Evolutionary conservation across 1,140 invertebrate species (phyloP).

Genomic region (Euschistus heros): DNA sequence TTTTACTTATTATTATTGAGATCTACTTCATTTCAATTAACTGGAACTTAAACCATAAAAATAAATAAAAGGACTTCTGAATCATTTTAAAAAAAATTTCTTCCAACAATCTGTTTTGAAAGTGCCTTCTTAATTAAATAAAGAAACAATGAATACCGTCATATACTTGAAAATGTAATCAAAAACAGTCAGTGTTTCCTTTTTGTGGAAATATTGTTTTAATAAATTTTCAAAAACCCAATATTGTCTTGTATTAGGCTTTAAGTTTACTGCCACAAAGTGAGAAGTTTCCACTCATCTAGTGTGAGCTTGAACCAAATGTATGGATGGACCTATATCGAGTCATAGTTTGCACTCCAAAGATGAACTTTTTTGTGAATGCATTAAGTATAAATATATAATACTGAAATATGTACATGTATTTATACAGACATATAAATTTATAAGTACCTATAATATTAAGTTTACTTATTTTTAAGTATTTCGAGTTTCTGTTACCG

Average conservation of each 20-base stretch:
- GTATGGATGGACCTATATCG: slow-evolving; percentile 19
- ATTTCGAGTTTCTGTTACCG: slow-evolving; percentile 20
- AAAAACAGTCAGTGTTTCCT: not conserved
- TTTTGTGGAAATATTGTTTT: slow-evolving; percentile 6
- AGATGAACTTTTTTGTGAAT: slow-evolving; percentile 19
- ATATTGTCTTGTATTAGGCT: slow-evolving; percentile 8
- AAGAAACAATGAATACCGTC: too few relatives aligned
- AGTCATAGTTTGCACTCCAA: slow-evolving; percentile 22
- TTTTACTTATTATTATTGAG: too few relatives aligned
- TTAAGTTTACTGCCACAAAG: slow-evolving; percentile 6
- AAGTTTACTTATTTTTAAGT: slow-evolving; percentile 21
- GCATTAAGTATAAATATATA: slow-evolving; percentile 23
- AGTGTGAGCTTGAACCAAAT: slow-evolving; percentile 13
- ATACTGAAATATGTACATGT: slow-evolving; percentile 12
- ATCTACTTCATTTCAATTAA: too few relatives aligned
- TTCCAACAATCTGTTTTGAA: slow-evolving; percentile 9
- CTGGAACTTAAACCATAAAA: too few relatives aligned
- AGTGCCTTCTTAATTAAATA: not conserved
- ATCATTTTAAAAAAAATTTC: not conserved
- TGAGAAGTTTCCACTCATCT: not conserved
- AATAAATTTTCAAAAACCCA: not conserved
- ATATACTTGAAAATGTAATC: too few relatives aligned
- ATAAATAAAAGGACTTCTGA: not conserved
- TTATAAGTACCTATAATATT: slow-evolving; percentile 19
- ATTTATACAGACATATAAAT: slow-evolving; percentile 19